These are phyloP conservation scores for Coptodon rendalli DNA, from an alignment of 2,113 vertebrate genomes.

Conservation along the genomic window DNA sequence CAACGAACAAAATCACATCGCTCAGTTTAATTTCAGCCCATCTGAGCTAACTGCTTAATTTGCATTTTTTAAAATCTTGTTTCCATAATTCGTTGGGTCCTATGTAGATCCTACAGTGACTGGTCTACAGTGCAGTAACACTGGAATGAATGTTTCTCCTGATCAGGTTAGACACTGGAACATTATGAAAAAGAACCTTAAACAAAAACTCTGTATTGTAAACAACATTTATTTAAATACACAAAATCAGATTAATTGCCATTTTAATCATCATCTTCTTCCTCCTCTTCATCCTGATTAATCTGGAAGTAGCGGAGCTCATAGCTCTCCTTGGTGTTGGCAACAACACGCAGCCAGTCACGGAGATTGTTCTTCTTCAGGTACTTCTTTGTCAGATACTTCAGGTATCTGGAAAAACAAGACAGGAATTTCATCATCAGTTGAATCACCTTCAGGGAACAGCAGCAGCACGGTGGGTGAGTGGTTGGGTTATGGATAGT, in stretches of 20 bases:
- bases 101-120: background rate
- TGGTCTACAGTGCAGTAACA: background rate
- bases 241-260: constrained; percentile 21
- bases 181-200: background rate
- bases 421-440: background rate
- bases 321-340: constrained; percentile 92
- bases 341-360: constrained; percentile 90
- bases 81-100: background rate
- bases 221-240: constrained; percentile 55
- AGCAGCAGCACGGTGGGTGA: background rate
- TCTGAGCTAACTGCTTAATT: background rate
- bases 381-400: constrained; percentile 97
- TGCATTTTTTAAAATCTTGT: background rate
- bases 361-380: constrained; percentile 93
- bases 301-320: constrained; percentile 95
- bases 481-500: background rate
- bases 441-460: background rate
- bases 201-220: constrained; percentile 2
- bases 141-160: background rate
- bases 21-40: background rate
- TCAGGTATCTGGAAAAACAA: constrained; percentile 80
- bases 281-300: constrained; percentile 91
- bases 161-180: background rate
- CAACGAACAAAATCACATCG: background rate
- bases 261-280: constrained; percentile 89